Evolutionary conservation across 2,797 vertebrate genomes (phyloP).

Genomic region (Coregonus suidteri): DNA sequence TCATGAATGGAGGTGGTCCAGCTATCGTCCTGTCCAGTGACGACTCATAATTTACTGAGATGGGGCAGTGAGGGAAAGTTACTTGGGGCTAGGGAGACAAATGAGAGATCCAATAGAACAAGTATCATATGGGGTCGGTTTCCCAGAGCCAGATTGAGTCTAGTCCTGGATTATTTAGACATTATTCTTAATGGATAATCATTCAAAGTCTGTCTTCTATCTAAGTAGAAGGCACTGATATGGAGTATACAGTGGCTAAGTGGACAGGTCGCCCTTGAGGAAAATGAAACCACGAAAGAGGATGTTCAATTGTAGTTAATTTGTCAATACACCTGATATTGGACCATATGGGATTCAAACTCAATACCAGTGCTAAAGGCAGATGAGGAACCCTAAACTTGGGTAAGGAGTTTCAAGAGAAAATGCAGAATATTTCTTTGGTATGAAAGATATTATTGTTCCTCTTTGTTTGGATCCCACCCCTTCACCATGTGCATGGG

Average conservation of each 20-base stretch:
- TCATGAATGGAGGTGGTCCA: not conserved
- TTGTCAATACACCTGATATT: too few relatives aligned
- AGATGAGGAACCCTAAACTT: not conserved
- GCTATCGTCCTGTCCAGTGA: not conserved
- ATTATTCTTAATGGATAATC: not conserved
- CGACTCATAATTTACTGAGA: not conserved
- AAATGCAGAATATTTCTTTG: not conserved
- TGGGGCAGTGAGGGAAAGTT: not conserved
- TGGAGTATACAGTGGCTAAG: not conserved
- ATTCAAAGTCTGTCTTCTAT: too few relatives aligned
- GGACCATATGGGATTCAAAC: not conserved
- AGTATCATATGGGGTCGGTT: not conserved
- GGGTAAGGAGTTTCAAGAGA: not conserved
- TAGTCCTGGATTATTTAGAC: not conserved
- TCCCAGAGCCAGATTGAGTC: not conserved
- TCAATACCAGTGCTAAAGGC: not conserved
- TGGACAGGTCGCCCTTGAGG: conserved; percentile 36
- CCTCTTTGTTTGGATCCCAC: not conserved
- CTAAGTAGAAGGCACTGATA: too few relatives aligned
- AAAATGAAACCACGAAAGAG: conserved; percentile 34
- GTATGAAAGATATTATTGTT: not conserved
- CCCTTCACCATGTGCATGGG: not conserved
- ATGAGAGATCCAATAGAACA: not conserved
- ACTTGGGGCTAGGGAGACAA: not conserved
- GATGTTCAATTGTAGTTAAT: too few relatives aligned